Base-by-base conservation (phyloP, 2,113 vertebrate species). In the Sphaerodactylus townsendi region DNA sequence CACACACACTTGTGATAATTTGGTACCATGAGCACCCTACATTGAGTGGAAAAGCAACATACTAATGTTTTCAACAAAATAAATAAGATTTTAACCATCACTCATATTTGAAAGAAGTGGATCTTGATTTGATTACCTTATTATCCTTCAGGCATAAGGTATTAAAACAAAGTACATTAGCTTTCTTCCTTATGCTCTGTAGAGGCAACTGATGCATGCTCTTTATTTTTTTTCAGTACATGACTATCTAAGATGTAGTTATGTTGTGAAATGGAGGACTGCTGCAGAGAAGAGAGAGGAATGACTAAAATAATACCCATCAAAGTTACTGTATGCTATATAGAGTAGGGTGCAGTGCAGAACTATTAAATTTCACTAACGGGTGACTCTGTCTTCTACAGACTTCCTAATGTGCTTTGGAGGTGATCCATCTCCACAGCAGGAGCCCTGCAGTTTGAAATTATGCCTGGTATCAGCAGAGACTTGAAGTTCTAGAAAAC, bases 301-400 rank as follows among this genome's bases (percentile, higher is more conserved):
- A 46, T 37, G 35, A 23, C 46, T 69, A 53, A 81, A 86, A 25
- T 33, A 87, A 35, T 64, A n/a, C 3, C 62, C 35, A 10, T 71
- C 39, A 15, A 73, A 2, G 7, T 28, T 30, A 46, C 3, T 82
- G 46, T 25, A 85, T 86, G 21, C 21, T 79, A 19, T 82, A 1
- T 19, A 64, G 41, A 69, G 7, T 65, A 25, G 80, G 84, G 83
- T 77, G 0, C 19, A 72, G 5, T 73, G 17, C 1, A 6, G 35
- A 84, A 6, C 33, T 83, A 70, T 83, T 73, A 85, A 84, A 28
- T 82, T 88, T 72, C 46, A 85, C 77, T 53, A 7, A 66, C 79
- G 25, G 30, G 14, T 3, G 0, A 2, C 8, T 80, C 48, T 65
- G 59, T 71, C 21, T 5, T 59, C 70, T 17, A 11, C 33, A 68